phyloP scores from a whole-genome alignment of 1,140 invertebrate species.

The Globodera rostochiensis region DNA sequence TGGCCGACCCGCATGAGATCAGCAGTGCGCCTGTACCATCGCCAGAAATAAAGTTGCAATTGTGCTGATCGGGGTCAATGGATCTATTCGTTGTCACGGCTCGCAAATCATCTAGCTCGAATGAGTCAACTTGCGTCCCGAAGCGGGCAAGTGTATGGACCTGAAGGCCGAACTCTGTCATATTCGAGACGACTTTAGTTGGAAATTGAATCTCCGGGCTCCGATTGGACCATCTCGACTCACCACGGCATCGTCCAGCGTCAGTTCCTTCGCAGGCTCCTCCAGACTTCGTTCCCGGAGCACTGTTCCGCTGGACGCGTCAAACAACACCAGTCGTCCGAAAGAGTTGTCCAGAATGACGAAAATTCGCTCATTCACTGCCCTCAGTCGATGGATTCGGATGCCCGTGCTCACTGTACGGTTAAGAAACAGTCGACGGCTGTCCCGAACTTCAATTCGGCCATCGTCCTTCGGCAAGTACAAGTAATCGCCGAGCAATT shows the following conservation, averaged over 20 bases:
- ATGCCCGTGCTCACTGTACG: slow-evolving; percentile 10
- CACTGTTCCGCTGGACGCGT: background rate
- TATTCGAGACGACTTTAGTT: background rate
- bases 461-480: slow-evolving; percentile 25
- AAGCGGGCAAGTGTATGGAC: background rate
- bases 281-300: background rate
- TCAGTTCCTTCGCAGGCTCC: slow-evolving; percentile 18
- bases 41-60: slow-evolving; percentile 3
- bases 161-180: background rate
- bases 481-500: background rate
- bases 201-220: background rate
- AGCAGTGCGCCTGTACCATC: background rate
- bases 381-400: slow-evolving; percentile 18
- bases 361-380: slow-evolving; percentile 5
- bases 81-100: background rate
- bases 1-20: background rate
- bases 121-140: background rate
- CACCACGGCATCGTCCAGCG: slow-evolving; percentile 14
- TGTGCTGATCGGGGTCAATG: background rate
- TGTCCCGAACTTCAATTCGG: slow-evolving; percentile 10
- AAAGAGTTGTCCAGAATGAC: slow-evolving; percentile 19
- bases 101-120: slow-evolving; percentile 7
- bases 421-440: background rate
- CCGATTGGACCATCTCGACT: background rate
- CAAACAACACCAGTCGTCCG: background rate